A percentile compares a stretch with the other conserved stretches of the same genome.
These are phyloP conservation scores for Oryzias curvinotus DNA, from an alignment of 2,113 vertebrate genomes.

Conservation along the genomic window DNA sequence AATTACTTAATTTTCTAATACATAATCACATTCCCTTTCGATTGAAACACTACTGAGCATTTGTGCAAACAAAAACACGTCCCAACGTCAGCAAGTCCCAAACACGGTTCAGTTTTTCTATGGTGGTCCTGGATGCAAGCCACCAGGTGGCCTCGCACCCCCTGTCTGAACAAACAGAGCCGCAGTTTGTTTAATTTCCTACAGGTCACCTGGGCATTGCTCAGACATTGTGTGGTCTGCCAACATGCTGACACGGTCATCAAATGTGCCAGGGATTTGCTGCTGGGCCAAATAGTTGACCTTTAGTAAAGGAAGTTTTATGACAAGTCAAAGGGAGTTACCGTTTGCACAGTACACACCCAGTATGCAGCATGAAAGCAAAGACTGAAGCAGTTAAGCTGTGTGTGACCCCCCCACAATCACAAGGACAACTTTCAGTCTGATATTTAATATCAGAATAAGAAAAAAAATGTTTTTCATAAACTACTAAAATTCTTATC, in stretches of 20 bases:
- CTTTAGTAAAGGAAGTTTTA: conserved; percentile 69
- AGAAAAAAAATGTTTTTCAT: too few relatives aligned
- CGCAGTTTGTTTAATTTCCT: conserved; percentile 44
- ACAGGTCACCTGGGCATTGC: conserved; percentile 56
- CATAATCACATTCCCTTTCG: not conserved
- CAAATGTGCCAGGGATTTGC: conserved; percentile 52
- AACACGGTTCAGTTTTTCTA: conserved; percentile 43
- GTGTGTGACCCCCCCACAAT: conserved; percentile 44
- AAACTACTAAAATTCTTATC: not conserved
- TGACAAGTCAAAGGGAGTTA: conserved; percentile 58
- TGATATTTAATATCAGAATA: not conserved
- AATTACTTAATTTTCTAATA: conserved; percentile 28
- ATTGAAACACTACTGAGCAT: not conserved
- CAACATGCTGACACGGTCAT: conserved; percentile 46
- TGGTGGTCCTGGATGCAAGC: conserved; percentile 41
- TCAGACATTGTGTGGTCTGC: conserved; percentile 59
- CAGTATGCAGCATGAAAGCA: conserved; percentile 63
- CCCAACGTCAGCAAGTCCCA: conserved; percentile 5
- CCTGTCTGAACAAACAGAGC: conserved; percentile 65
- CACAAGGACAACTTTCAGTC: conserved; percentile 53
- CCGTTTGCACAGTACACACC: conserved; percentile 51
- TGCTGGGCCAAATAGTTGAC: conserved; percentile 60
- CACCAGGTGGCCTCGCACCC: conserved; percentile 57
- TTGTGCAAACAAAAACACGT: conserved; percentile 20
- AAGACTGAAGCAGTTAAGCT: conserved; percentile 62